Percentiles rank a stretch among this genome's conserved stretches.
Conservation (phyloP, 2,888 invertebrate species). For the Malachius bipustulatus region DNA sequence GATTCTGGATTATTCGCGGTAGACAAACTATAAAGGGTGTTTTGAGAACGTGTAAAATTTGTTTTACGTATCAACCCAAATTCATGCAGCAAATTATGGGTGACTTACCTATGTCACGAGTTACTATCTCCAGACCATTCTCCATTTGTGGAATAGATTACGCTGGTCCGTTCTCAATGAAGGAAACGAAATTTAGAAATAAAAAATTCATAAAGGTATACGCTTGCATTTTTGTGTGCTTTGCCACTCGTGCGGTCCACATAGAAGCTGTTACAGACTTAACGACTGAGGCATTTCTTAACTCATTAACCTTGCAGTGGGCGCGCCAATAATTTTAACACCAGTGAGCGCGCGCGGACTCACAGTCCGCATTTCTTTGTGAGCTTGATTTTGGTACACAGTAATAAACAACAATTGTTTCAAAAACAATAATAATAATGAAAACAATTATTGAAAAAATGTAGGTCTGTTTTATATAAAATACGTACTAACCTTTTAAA, state of each 20-base stretch:
- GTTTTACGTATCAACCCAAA: constrained; percentile 5
- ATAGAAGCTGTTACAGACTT: background rate
- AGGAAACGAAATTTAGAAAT: no score
- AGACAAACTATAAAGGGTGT: constrained; percentile 1
- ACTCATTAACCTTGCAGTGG: no score
- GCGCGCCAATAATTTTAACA: no score
- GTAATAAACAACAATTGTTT: no score
- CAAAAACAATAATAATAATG: no score
- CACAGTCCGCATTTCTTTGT: no score
- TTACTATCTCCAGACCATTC: background rate
- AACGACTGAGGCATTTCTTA: constrained; percentile 5
- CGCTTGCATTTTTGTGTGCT: background rate
- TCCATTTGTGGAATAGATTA: constrained; percentile 3
- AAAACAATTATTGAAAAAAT: no score
- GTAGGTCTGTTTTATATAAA: no score
- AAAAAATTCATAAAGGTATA: constrained; percentile 2
- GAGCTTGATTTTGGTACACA: no score
- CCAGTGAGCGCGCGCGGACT: no score
- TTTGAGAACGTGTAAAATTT: background rate
- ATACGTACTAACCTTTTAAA: no score
- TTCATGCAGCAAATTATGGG: background rate
- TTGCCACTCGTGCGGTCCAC: constrained; percentile 3
- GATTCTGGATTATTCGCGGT: constrained; percentile 3
- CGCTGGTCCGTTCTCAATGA: constrained; percentile 2
- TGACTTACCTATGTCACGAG: background rate